Conservation (phyloP, 2,888 invertebrate genomes). For the Agrotis ipsilon region DNA sequence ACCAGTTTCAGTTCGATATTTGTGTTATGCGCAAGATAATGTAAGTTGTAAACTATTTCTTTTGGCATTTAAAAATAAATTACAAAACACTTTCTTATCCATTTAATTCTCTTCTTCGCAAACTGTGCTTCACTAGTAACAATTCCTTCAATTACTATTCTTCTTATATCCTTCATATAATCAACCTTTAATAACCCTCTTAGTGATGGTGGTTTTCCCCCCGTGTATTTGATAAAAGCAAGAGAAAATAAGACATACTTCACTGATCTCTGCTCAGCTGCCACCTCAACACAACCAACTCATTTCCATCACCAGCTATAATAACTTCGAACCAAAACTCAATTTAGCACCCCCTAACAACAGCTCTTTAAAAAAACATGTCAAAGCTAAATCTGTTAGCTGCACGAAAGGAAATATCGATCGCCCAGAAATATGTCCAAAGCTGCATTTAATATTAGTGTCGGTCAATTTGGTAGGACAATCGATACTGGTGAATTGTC, state of each 20-base stretch:
- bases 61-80: background rate
- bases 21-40: background rate
- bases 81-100: background rate
- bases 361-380: constrained; percentile 42
- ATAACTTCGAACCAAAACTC: background rate
- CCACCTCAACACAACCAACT: background rate
- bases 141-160: background rate
- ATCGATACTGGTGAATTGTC: constrained; percentile 64
- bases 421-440: constrained; percentile 68
- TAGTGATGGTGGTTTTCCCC: too few relatives aligned
- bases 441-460: constrained; percentile 74
- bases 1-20: background rate
- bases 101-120: too few relatives aligned
- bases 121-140: background rate
- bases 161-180: too few relatives aligned
- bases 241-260: background rate
- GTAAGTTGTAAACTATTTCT: background rate
- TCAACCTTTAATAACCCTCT: too few relatives aligned
- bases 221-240: background rate
- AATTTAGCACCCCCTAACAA: constrained; percentile 24
- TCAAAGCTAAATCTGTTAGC: constrained; percentile 52
- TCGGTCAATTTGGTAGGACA: constrained; percentile 62
- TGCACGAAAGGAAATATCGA: constrained; percentile 66
- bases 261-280: background rate
- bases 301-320: background rate